A percentile compares a stretch with the other conserved stretches of the same genome.
These are phyloP conservation scores for Heliconius himera DNA, from an alignment of 1,140 invertebrate species.

Conservation along the genomic window DNA sequence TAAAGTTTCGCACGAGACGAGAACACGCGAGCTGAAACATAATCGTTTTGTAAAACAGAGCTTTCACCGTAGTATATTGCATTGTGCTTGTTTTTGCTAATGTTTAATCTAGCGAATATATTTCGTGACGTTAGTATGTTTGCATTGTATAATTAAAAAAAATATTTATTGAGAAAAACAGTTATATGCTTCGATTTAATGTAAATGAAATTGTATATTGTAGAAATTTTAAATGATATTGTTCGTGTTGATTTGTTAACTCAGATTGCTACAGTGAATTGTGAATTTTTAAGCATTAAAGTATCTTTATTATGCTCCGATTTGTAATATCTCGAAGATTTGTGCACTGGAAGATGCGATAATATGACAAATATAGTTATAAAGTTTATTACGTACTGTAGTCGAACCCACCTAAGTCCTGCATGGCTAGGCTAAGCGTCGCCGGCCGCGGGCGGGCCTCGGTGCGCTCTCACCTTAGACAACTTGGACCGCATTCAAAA, in stretches of 20 bases:
- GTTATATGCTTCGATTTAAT: constrained; percentile 71
- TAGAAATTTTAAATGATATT: constrained; percentile 70
- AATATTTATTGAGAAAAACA: constrained; percentile 34
- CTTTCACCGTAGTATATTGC: constrained; percentile 57
- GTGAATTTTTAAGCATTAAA: constrained; percentile 65
- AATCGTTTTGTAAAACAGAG: constrained; percentile 49
- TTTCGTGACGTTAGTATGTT: constrained; percentile 57
- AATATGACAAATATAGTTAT: constrained; percentile 52
- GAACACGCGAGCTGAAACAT: constrained; percentile 52
- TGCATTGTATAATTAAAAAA: constrained; percentile 57
- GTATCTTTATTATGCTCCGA: constrained; percentile 45
- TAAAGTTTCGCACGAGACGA: constrained; percentile 10
- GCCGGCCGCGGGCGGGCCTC: neutral
- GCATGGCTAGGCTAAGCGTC: constrained; percentile 74
- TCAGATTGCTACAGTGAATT: constrained; percentile 73
- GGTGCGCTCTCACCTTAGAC: neutral
- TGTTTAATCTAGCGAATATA: constrained; percentile 53
- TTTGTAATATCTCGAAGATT: constrained; percentile 34
- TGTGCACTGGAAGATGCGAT: constrained; percentile 47
- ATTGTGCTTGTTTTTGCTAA: constrained; percentile 65
- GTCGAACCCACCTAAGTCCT: constrained; percentile 65
- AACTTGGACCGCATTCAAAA: neutral
- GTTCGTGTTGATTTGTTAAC: constrained; percentile 74
- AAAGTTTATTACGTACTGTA: constrained; percentile 55
- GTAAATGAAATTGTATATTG: constrained; percentile 77